Percentiles rank a stretch among this genome's conserved stretches.
Conservation (phyloP, 2,888 invertebrate species). For the Glyphotaelius pellucidus region DNA sequence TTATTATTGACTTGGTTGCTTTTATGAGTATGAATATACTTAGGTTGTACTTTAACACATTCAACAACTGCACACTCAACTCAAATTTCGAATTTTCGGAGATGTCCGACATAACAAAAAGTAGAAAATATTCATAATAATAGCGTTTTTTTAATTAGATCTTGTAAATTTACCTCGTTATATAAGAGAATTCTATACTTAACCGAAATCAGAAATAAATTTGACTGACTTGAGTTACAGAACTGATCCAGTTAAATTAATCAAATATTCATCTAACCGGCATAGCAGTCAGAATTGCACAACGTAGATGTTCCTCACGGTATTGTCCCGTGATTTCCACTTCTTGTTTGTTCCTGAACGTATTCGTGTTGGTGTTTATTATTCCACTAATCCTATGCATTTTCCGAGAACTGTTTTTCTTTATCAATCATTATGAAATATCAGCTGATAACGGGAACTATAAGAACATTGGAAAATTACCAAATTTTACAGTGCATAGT, state of each 20-base stretch:
- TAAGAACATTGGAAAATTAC: not conserved
- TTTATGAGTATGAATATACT: too few species aligned
- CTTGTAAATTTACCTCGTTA: not conserved
- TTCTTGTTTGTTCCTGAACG: not conserved
- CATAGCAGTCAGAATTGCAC: not conserved
- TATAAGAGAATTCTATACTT: not conserved
- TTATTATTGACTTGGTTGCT: too few species aligned
- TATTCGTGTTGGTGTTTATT: not conserved
- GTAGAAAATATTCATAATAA: too few species aligned
- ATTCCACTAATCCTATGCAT: not conserved
- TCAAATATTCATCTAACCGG: not conserved
- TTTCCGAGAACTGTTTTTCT: slow-evolving; percentile 5
- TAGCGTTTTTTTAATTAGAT: too few species aligned
- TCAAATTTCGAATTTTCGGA: too few species aligned
- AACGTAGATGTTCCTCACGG: not conserved
- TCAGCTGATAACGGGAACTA: not conserved
- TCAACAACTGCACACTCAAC: too few species aligned
- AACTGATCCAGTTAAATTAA: not conserved
- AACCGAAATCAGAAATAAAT: not conserved
- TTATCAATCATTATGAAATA: slow-evolving; percentile 10
- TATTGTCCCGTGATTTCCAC: not conserved
- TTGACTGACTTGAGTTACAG: not conserved
- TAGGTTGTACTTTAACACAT: too few species aligned
- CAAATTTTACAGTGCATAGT: not conserved
- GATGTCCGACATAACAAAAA: too few species aligned